Evolutionary conservation across 2,888 invertebrate species (phyloP).

Genomic region (Slavum lentiscoides): DNA sequence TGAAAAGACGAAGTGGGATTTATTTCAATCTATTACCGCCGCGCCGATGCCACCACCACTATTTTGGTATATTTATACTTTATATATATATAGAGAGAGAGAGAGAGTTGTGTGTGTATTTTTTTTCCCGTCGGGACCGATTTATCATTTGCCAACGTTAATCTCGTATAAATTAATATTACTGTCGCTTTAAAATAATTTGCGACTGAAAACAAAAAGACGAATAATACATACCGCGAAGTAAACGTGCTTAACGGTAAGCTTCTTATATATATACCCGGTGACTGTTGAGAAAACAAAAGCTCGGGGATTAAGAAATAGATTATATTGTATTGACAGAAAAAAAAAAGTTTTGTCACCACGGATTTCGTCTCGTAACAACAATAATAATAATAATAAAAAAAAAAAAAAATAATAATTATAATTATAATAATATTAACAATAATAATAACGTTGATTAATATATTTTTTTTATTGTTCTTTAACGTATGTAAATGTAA

Average conservation of each 20-base stretch:
- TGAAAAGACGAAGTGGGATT: constrained; percentile 49
- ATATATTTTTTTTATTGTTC: too few relatives aligned
- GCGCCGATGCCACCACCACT: constrained; percentile 36
- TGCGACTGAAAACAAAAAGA: background rate
- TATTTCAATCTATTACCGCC: constrained; percentile 51
- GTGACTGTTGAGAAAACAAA: constrained; percentile 17
- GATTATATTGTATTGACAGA: background rate
- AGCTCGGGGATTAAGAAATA: constrained; percentile 17
- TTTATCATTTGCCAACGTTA: constrained; percentile 47
- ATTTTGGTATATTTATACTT: constrained; percentile 19
- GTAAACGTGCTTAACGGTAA: constrained; percentile 25
- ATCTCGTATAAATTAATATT: constrained; percentile 51
- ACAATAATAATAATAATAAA: too few relatives aligned
- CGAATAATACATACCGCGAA: constrained; percentile 9
- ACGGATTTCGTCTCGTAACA: background rate
- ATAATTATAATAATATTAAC: too few relatives aligned
- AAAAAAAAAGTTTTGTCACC: constrained; percentile 13
- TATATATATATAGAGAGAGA: too few relatives aligned
- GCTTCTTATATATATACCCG: constrained; percentile 24
- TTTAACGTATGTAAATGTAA: too few relatives aligned
- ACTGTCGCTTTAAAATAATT: constrained; percentile 50
- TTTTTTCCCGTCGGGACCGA: constrained; percentile 33
- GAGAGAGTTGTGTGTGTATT: background rate
- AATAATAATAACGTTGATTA: too few relatives aligned
- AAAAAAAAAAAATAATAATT: too few relatives aligned